These are phyloP conservation scores for Xiphophorus hellerii DNA, from an alignment of 2,113 vertebrate genomes.

Conservation along the genomic window DNA sequence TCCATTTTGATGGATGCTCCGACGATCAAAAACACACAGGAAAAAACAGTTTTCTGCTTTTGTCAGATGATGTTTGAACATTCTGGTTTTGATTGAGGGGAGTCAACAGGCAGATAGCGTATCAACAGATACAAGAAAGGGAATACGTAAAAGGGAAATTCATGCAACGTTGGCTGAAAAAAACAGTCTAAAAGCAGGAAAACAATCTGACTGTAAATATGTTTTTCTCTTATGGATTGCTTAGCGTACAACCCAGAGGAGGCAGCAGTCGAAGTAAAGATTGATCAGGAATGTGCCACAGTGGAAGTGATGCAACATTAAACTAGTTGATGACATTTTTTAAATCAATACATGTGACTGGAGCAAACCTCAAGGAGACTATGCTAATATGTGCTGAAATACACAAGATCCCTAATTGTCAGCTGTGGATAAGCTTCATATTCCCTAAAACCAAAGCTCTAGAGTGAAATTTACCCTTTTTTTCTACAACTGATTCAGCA, in stretches of 20 bases:
- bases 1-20: slow-evolving; percentile 9
- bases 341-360: slow-evolving; percentile 44
- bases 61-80: slow-evolving; percentile 60
- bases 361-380: slow-evolving; percentile 50
- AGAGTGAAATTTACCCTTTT: slow-evolving; percentile 60
- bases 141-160: slow-evolving; percentile 26
- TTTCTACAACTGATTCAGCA: slow-evolving; percentile 51
- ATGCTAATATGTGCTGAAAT: slow-evolving; percentile 63
- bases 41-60: slow-evolving; percentile 40
- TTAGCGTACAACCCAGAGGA: slow-evolving; percentile 31
- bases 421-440: slow-evolving; percentile 68
- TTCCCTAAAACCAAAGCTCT: slow-evolving; percentile 39
- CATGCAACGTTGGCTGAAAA: slow-evolving; percentile 14
- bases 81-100: slow-evolving; percentile 42
- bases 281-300: slow-evolving; percentile 24
- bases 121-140: slow-evolving; percentile 43
- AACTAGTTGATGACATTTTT: slow-evolving; percentile 43
- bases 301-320: slow-evolving; percentile 49
- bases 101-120: slow-evolving; percentile 31
- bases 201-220: slow-evolving; percentile 20
- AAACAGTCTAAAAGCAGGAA: slow-evolving; percentile 29
- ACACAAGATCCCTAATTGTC: slow-evolving; percentile 57
- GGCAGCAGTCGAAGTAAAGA: slow-evolving; percentile 8
- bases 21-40: slow-evolving; percentile 24
- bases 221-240: slow-evolving; percentile 4